Percentiles rank a stretch among this genome's conserved stretches.
Evolutionary conservation across 2,113 vertebrate genomes (phyloP).

Genomic region (Corythornis madagascariensis): DNA sequence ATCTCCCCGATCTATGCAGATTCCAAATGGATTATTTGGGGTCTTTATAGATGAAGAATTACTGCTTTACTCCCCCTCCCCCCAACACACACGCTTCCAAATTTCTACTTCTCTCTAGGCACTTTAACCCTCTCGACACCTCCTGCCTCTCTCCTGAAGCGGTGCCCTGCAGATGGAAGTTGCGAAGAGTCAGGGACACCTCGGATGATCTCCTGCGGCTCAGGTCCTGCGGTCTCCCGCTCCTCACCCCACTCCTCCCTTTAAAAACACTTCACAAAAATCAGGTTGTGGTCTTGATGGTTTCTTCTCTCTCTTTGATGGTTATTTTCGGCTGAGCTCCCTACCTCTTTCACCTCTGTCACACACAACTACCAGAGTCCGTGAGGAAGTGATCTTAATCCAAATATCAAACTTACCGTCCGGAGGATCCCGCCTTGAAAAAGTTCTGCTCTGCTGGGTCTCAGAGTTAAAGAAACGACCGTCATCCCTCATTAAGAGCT

Average conservation of each 20-base stretch:
- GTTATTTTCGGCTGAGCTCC: background rate
- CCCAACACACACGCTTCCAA: background rate
- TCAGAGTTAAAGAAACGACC: background rate
- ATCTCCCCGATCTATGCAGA: background rate
- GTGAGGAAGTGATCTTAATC: background rate
- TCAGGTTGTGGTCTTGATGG: background rate
- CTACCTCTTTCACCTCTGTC: background rate
- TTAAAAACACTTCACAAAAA: background rate
- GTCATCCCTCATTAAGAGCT: background rate
- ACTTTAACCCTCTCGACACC: slow-evolving; percentile 4
- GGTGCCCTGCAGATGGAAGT: background rate
- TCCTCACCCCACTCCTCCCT: background rate
- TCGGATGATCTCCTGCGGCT: background rate
- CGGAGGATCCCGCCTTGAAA: background rate
- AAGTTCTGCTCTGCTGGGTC: slow-evolving; percentile 3
- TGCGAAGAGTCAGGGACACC: background rate
- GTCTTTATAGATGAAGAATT: background rate
- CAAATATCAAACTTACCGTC: slow-evolving; percentile 22
- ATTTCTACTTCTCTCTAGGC: background rate
- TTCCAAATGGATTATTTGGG: background rate
- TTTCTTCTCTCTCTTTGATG: background rate
- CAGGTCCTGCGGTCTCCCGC: background rate
- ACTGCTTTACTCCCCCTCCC: background rate
- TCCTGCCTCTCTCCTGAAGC: background rate
- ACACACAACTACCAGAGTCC: background rate